Evolutionary conservation across 2,113 vertebrate species (phyloP).

Genomic region (Erinaceus europaeus): DNA sequence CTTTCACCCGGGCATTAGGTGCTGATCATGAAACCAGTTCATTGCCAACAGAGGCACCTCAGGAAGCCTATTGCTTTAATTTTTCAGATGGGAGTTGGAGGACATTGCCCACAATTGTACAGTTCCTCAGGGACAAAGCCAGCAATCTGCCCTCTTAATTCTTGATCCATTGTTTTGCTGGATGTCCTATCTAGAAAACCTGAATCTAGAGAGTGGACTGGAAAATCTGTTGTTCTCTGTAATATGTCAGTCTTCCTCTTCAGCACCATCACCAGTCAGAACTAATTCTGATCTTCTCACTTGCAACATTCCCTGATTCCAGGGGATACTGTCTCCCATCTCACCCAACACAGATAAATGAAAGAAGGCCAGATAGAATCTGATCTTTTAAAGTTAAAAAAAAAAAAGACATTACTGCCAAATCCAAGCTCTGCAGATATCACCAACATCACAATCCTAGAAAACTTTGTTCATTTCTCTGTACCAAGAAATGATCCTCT

Average conservation of each 20-base stretch:
- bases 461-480: slow-evolving; percentile 49
- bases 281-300: background rate
- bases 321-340: background rate
- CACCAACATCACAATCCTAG: slow-evolving; percentile 29
- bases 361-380: background rate
- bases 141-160: background rate
- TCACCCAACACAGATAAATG: background rate
- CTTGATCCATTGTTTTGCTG: background rate
- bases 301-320: background rate
- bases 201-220: background rate
- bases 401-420: background rate
- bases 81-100: background rate
- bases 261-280: background rate
- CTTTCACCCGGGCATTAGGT: background rate
- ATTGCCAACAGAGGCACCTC: fast-evolving
- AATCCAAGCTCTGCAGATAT: slow-evolving; percentile 56
- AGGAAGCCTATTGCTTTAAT: background rate
- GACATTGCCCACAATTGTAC: background rate
- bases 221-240: too few species aligned
- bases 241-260: background rate
- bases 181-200: background rate
- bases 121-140: background rate
- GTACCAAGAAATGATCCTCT: slow-evolving; percentile 21
- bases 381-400: background rate
- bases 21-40: background rate